Conservation (phyloP, 1,140 invertebrate species). For the Drosophila nigromelanica region DNA sequence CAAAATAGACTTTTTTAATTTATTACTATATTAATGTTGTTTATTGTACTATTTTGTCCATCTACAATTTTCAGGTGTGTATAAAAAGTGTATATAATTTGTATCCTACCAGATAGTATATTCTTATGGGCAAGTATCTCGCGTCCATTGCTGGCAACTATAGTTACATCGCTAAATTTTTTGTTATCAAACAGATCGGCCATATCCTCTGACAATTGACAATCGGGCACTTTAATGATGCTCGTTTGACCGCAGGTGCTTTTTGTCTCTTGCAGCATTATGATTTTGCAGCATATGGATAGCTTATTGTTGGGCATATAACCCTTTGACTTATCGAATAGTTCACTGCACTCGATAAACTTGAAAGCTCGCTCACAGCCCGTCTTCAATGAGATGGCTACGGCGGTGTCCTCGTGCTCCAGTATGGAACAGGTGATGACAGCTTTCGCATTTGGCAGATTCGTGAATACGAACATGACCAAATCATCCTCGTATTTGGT, state of each 20-base stretch:
- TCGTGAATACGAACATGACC: neutral
- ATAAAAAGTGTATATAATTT: too few species aligned
- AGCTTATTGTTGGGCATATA: neutral
- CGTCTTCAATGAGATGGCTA: neutral
- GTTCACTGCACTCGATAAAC: neutral
- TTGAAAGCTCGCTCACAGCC: neutral
- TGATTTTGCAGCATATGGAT: neutral
- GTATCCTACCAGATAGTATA: neutral
- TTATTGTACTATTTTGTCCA: too few species aligned
- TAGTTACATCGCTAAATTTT: neutral
- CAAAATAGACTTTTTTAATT: too few species aligned
- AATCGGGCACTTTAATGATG: neutral
- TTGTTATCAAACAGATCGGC: neutral
- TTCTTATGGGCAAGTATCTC: neutral
- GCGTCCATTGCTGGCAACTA: neutral
- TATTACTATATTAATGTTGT: too few species aligned
- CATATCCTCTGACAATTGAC: neutral
- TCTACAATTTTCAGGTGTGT: too few species aligned
- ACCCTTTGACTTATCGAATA: neutral
- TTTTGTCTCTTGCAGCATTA: neutral
- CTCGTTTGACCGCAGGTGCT: neutral
- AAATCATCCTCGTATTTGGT: neutral
- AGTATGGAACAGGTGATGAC: neutral
- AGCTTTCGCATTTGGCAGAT: neutral
- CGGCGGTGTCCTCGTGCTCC: too few species aligned